phyloP scores from a whole-genome alignment of 2,888 invertebrate species.

The Synanthedon vespiformis region DNA sequence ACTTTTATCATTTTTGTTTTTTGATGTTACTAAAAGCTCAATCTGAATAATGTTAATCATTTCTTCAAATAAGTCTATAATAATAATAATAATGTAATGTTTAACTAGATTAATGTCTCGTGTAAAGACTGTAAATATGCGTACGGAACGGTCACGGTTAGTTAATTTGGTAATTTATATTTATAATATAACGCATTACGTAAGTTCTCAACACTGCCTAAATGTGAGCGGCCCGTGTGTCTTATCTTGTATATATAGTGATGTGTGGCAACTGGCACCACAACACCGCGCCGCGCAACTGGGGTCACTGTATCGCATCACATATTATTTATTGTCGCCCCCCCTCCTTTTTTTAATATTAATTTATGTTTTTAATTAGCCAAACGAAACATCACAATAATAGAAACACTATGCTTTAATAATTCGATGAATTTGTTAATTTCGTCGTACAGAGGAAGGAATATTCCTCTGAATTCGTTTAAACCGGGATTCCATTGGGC shows the following conservation, averaged over 20 bases:
- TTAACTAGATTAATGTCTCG: conserved; percentile 17
- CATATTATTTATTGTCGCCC: too few relatives aligned
- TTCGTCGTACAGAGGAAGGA: too few relatives aligned
- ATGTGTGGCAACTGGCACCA: too few relatives aligned
- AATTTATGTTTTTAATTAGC: too few relatives aligned
- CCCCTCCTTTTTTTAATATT: too few relatives aligned
- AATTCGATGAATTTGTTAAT: too few relatives aligned
- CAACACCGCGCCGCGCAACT: neutral
- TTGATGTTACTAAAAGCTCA: conserved; percentile 53
- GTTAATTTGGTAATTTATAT: conserved; percentile 8
- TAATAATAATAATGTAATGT: conserved; percentile 5
- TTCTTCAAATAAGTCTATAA: conserved; percentile 43
- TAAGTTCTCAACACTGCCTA: conserved; percentile 5
- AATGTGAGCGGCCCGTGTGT: neutral
- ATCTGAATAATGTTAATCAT: conserved; percentile 69
- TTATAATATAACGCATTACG: neutral
- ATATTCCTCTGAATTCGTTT: too few relatives aligned
- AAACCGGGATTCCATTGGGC: too few relatives aligned
- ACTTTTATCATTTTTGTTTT: conserved; percentile 59
- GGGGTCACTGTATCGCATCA: neutral
- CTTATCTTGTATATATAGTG: too few relatives aligned
- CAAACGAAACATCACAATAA: too few relatives aligned
- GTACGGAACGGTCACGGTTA: conserved; percentile 11
- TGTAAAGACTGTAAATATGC: conserved; percentile 14
- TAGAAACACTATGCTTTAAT: too few relatives aligned